A percentile compares a stretch with the other conserved stretches of the same genome.
phyloP scores from a whole-genome alignment of 2,797 vertebrate genomes.

The Pipistrellus pygmaeus region DNA sequence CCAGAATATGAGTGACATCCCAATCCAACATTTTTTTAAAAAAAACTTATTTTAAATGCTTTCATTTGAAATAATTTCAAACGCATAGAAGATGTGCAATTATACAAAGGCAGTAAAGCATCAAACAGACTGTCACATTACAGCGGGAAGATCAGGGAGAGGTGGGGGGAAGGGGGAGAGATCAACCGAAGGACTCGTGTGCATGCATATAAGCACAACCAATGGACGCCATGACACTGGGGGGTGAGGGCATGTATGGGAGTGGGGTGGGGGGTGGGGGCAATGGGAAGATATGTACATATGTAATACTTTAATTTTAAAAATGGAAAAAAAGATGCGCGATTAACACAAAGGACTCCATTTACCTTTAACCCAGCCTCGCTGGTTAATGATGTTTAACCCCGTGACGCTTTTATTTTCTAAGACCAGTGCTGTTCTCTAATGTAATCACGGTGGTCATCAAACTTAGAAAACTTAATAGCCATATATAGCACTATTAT shows the following conservation, averaged over 20 bases:
- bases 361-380: not conserved
- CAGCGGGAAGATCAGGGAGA: no score
- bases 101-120: not conserved
- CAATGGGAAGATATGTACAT: no score
- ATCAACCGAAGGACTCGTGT: no score
- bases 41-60: not conserved
- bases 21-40: not conserved
- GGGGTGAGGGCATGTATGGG: no score
- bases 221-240: no score
- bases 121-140: no score
- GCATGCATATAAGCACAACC: no score
- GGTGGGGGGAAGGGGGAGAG: no score
- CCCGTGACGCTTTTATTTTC: not conserved
- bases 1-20: not conserved
- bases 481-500: not conserved
- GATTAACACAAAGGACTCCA: not conserved
- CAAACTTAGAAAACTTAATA: not conserved
- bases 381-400: not conserved
- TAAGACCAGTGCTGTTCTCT: not conserved
- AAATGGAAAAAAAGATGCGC: not conserved
- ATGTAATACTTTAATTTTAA: no score
- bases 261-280: no score
- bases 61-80: slow-evolving; percentile 19
- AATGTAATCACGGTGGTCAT: not conserved
- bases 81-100: not conserved